These are phyloP conservation scores for Synodontis membranacea DNA, from an alignment of 2,113 vertebrate species.

Conservation along the genomic window DNA sequence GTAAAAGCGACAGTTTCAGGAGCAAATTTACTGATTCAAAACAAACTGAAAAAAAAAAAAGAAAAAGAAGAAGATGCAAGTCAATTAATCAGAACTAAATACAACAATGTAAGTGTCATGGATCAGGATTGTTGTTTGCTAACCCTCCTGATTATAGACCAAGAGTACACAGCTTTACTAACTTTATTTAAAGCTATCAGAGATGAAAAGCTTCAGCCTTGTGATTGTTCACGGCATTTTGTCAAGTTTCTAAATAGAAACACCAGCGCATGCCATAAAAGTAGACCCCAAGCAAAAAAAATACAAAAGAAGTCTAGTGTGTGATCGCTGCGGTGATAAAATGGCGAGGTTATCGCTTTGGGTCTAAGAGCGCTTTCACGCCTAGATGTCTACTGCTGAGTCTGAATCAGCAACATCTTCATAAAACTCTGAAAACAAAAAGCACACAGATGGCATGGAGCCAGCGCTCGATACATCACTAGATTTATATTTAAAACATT, in stretches of 20 bases:
- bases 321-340: not conserved
- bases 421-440: not conserved
- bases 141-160: not conserved
- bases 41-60: not conserved
- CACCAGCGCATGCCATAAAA: not conserved
- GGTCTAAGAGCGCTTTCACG: not conserved
- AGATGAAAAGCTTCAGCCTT: not conserved
- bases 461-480: not conserved
- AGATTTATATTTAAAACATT: not conserved
- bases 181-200: not conserved
- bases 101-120: not conserved
- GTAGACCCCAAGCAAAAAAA: not conserved
- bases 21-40: not conserved
- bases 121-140: not conserved
- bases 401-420: not conserved
- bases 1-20: not conserved
- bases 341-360: not conserved
- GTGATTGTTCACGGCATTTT: not conserved
- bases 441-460: too few species aligned
- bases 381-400: not conserved
- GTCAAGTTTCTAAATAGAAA: not conserved
- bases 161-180: not conserved
- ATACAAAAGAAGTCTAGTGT: not conserved
- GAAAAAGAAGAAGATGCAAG: not conserved
- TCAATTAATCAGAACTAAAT: not conserved